Evolutionary conservation across 1,140 invertebrate species (phyloP), one percentile per base, ranked within the genome.

Genomic region (Drosophila kohkoa): DNA sequence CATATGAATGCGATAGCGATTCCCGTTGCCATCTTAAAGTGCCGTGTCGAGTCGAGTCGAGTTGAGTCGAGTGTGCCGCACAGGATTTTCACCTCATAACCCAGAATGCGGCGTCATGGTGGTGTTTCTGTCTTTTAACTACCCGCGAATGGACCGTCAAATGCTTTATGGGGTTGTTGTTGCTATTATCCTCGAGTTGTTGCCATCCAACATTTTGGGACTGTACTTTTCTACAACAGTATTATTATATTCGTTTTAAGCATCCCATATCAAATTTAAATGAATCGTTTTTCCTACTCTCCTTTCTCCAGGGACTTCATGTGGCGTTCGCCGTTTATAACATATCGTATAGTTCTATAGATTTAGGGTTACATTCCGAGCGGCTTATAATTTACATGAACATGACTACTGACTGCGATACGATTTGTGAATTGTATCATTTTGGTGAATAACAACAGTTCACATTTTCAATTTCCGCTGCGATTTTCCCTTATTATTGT

Each of bases 241-340:
- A 66, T 59, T 52, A 49, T 63, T 60, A 76, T 76, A 25, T 73
- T 66, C 49, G 64, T 45, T 77, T 73, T 54, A 68, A 77, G 82
- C 82, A 81, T 88, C 80, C 82, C 85, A 89, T 89, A 85, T 89
- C 85, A 89, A 89, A 89, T 89, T 89, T 81, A 79, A 89, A 89
- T 82, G 85, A 89, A 85, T 89, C 78, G 81, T 66, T 80, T 78
- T 71, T 76, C 66, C 67, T 35, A 58, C 8, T 38, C 35, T 46
- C 25, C 30, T 52, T 62, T 59, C 63, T 57, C 59, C 11, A 11
- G 75, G 64, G 85, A 83, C 80, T 83, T 49, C 80, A 71, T 70
- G 77, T 73, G 64, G 75, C 38, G 72, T 59, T 66, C 32, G 72
- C 41, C 58, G 16, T 72, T 66, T 73, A 69, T 10, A 8, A 10